Evolutionary conservation across 2,888 invertebrate genomes (phyloP).

Genomic region (Drosophila neotestacea): DNA sequence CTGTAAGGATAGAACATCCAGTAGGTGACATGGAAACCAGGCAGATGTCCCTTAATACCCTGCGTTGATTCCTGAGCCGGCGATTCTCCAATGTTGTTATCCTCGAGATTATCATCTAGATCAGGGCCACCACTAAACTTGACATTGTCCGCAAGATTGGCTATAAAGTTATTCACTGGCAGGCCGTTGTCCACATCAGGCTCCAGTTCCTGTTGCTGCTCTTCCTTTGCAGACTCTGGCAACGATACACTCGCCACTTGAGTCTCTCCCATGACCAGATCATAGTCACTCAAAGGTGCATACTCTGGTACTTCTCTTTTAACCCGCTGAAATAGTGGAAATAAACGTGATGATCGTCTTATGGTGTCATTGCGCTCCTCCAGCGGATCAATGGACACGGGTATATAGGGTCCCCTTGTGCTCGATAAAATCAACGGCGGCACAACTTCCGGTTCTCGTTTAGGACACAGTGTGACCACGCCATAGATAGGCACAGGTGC

Average conservation of each 20-base stretch:
- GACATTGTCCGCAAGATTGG: slow-evolving; percentile 84
- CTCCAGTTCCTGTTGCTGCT: slow-evolving; percentile 23
- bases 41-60: slow-evolving; percentile 67
- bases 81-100: slow-evolving; percentile 64
- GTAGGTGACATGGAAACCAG: slow-evolving; percentile 88
- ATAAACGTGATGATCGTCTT: slow-evolving; percentile 81
- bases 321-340: slow-evolving; percentile 77
- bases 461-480: slow-evolving; percentile 86
- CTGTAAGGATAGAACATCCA: slow-evolving; percentile 91
- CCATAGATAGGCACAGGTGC: slow-evolving; percentile 88
- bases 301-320: slow-evolving; percentile 63
- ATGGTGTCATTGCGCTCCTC: slow-evolving; percentile 74
- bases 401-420: slow-evolving; percentile 82
- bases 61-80: slow-evolving; percentile 37
- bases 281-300: slow-evolving; percentile 42
- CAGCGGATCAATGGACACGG: slow-evolving; percentile 81
- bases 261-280: slow-evolving; percentile 62
- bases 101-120: slow-evolving; percentile 72
- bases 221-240: slow-evolving; percentile 1
- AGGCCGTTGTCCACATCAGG: slow-evolving; percentile 55
- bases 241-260: slow-evolving; percentile 26
- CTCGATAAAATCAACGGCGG: slow-evolving; percentile 40
- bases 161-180: slow-evolving; percentile 83
- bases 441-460: slow-evolving; percentile 20
- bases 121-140: slow-evolving; percentile 80